Evolutionary conservation across 2,113 vertebrate species (phyloP).

Genomic region (Garra rufa): DNA sequence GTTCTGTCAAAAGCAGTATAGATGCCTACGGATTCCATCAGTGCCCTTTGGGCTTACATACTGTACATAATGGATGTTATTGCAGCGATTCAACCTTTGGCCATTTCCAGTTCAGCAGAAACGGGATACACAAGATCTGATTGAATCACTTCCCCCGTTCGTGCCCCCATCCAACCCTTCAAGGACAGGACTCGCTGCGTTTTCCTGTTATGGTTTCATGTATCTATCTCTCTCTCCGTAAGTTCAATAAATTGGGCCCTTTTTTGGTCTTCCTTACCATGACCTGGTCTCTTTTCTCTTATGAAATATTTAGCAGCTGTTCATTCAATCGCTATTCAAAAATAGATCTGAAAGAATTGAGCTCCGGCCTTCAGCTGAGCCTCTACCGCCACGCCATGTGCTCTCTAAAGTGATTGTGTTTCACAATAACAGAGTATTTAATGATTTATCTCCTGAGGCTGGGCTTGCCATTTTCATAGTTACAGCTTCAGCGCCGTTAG

Average conservation of each 20-base stretch:
- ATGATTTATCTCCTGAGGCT: constrained; percentile 54
- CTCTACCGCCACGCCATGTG: constrained; percentile 22
- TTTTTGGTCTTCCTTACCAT: constrained; percentile 50
- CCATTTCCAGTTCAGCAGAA: constrained; percentile 61
- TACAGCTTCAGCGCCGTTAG: constrained; percentile 9
- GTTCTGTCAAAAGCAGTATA: constrained; percentile 38
- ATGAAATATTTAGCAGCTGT: constrained; percentile 64
- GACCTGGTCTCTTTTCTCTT: constrained; percentile 57
- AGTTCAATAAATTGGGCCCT: constrained; percentile 58
- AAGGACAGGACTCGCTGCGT: constrained; percentile 56
- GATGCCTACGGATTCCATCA: constrained; percentile 15
- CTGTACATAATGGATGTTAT: constrained; percentile 45
- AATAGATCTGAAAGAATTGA: constrained; percentile 61
- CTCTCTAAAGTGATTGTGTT: constrained; percentile 51
- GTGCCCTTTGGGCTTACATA: constrained; percentile 31
- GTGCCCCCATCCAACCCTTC: constrained; percentile 33
- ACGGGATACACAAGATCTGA: constrained; percentile 57
- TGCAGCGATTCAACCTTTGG: constrained; percentile 52
- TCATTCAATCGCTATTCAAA: constrained; percentile 63
- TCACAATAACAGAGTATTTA: constrained; percentile 60
- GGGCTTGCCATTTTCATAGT: constrained; percentile 14
- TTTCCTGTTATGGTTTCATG: constrained; percentile 63
- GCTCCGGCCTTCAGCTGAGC: constrained; percentile 51
- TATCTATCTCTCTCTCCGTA: constrained; percentile 52
- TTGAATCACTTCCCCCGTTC: constrained; percentile 48